Base-by-base conservation (phyloP, 2,888 invertebrate genomes). In the Ferrisia virgata region DNA sequence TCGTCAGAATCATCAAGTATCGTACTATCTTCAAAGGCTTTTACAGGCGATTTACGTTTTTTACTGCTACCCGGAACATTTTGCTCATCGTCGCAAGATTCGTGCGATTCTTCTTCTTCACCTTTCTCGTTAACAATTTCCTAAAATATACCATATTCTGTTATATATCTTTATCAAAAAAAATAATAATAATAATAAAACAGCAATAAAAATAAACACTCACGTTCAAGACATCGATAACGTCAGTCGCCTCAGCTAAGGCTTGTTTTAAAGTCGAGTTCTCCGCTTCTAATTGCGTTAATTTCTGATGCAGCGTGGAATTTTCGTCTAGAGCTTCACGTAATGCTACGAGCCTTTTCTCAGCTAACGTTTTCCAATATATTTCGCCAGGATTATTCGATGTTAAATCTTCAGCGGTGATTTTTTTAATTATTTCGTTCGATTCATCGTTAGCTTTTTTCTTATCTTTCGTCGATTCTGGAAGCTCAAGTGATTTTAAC, bases 321-420 rank as follows among this genome's bases (percentile, higher is more conserved):
- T 94, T 95, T 88, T 95, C 94, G 85, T 92, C 90, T 36, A 95
- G 90, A 33, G 94, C 92, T 85, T 93, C 92, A 87, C 94, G 92
- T 33, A 95, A 89, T 1, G 93, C 93, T 86, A 92, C 89, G 85
- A 93, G 91, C 85, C 95, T 91, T 87, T 93, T 93, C 88, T 94
- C 94, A 31, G 95, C 94, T 86, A 95, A 88, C 76, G 92, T 89
- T 88, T 94, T 90, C 94, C 94, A 95, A 88, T 95, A 95, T 86
- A 92, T 91, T 87, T 93, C 92, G 85, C 94, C 92, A 3, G 95
- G 93, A 47, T 91, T 91, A 85, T 91, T 91, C 89, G 76, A 92
- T 0, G 93, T 94, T 43, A 95, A 90, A 88, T 95, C 95, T 86
- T 92, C 92, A 11, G 89, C 91, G 79, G 92, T 91, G 47, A 94